Evolutionary conservation across 2,888 invertebrate genomes (phyloP).

Genomic region (Heliconius sara): DNA sequence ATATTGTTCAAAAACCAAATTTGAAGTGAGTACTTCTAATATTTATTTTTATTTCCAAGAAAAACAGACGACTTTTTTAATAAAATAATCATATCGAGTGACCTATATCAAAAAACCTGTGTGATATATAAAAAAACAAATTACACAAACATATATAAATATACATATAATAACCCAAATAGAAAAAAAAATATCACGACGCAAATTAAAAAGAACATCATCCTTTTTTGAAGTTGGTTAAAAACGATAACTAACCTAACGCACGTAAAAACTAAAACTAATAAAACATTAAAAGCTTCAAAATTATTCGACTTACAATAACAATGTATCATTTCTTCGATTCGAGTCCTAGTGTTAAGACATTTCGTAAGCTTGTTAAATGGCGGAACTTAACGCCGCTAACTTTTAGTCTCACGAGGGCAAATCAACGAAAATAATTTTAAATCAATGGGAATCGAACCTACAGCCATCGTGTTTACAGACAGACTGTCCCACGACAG

Average conservation of each 20-base stretch:
- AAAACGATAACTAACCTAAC: not conserved
- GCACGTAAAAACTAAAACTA: not conserved
- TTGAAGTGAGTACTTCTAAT: not conserved
- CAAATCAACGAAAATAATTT: not conserved
- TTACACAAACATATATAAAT: not conserved
- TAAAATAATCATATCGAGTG: not conserved
- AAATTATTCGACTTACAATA: slow-evolving; percentile 4
- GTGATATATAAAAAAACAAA: not conserved
- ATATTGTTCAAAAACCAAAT: not conserved
- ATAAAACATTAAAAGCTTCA: not conserved
- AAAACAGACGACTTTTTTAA: not conserved
- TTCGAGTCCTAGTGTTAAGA: not conserved
- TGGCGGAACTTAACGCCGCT: not conserved
- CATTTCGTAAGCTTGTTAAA: not conserved
- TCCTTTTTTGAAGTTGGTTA: not conserved
- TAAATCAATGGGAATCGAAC: not conserved
- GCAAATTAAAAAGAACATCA: not conserved
- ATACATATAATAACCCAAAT: not conserved
- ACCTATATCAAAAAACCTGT: not conserved
- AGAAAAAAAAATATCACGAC: slow-evolving; percentile 3
- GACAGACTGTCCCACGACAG: not conserved
- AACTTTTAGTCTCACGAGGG: not conserved
- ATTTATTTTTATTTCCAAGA: not conserved
- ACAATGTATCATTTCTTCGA: not conserved
- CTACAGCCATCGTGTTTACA: not conserved